Evolutionary conservation across 2,888 invertebrate genomes (phyloP).

Genomic region (Meghimatium bilineatum): DNA sequence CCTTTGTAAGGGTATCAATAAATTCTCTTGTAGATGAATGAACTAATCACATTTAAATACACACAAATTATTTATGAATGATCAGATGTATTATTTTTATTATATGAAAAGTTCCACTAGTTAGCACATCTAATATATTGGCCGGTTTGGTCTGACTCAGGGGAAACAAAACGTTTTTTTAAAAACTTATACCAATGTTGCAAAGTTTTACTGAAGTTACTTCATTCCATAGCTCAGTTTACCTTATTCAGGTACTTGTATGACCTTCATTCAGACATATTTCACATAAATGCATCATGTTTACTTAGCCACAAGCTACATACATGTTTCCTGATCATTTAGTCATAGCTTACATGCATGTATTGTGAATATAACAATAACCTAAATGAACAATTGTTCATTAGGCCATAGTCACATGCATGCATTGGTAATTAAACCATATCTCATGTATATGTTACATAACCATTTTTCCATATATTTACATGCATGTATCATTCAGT

Average conservation of each 20-base stretch:
- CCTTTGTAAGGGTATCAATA: no score
- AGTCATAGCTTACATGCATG: no score
- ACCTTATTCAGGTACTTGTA: background rate
- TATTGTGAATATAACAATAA: no score
- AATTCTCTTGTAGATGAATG: background rate
- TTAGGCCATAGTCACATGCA: no score
- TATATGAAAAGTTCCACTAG: background rate
- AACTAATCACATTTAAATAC: background rate
- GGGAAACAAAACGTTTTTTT: slow-evolving; percentile 3
- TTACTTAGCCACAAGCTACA: no score
- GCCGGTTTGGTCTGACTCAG: slow-evolving; percentile 21
- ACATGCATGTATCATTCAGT: no score
- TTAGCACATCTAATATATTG: background rate
- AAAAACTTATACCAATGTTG: slow-evolving; percentile 15
- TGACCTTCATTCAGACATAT: background rate
- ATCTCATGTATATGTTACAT: background rate
- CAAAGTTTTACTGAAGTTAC: slow-evolving; percentile 16
- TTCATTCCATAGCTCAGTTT: slow-evolving; percentile 26
- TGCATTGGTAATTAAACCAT: background rate
- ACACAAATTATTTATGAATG: background rate
- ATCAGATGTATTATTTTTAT: background rate
- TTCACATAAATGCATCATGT: no score
- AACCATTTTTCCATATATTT: no score
- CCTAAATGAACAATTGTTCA: no score
- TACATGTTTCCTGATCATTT: no score